Conservation (phyloP, 1,140 invertebrate genomes). For the Drosophila elegans region DNA sequence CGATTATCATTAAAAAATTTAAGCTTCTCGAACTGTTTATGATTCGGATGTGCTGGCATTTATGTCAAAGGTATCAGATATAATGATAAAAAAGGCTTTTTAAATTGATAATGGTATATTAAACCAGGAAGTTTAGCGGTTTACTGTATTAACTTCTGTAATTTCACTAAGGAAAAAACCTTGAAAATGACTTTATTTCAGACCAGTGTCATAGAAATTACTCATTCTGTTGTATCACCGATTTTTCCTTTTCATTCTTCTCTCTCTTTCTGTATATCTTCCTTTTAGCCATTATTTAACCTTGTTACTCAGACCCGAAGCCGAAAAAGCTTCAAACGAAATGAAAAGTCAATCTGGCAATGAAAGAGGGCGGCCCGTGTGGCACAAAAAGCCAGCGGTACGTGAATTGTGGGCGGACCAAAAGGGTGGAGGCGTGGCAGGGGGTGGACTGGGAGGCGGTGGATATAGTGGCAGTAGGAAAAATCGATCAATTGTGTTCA, state of each 20-base stretch:
- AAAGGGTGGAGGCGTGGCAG: background rate
- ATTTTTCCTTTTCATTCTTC: background rate
- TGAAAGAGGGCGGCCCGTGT: slow-evolving; percentile 36
- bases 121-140: no score
- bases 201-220: slow-evolving; percentile 9
- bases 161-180: background rate
- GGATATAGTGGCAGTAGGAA: slow-evolving; percentile 11
- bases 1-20: no score
- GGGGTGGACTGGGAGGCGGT: background rate
- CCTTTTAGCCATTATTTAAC: slow-evolving; percentile 53
- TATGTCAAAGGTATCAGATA: background rate
- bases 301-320: slow-evolving; percentile 32
- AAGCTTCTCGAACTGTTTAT: no score
- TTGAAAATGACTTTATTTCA: slow-evolving; percentile 1
- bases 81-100: background rate
- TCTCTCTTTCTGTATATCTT: background rate
- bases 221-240: slow-evolving; percentile 2
- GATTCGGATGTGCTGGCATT: no score
- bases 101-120: no score
- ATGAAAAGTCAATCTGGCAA: slow-evolving; percentile 57
- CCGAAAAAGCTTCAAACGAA: slow-evolving; percentile 41
- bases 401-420: slow-evolving; percentile 37
- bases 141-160: no score
- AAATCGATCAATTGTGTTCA: slow-evolving; percentile 49
- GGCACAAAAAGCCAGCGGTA: slow-evolving; percentile 47